These are phyloP conservation scores for Acanthurus lineatus DNA, from an alignment of 2,797 vertebrate genomes.

Conservation along the genomic window DNA sequence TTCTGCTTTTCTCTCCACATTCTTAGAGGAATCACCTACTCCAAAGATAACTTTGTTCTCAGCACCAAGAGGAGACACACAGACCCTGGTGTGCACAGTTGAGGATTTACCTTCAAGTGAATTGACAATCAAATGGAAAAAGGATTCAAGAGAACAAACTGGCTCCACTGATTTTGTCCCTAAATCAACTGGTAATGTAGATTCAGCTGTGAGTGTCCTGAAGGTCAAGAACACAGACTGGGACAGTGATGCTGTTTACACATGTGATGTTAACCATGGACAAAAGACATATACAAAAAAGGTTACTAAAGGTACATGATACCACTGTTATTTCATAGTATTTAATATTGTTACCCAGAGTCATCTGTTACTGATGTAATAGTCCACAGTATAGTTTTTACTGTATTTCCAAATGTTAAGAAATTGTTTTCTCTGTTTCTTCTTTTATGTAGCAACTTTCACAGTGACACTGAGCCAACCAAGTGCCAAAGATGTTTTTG, in stretches of 20 bases:
- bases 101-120: accelerated
- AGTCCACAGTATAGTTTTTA: not conserved
- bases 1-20: not conserved
- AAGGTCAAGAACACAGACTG: conserved; percentile 5
- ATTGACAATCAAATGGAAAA: conserved; percentile 24
- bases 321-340: not conserved
- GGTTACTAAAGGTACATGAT: conserved; percentile 21
- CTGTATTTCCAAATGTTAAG: not conserved
- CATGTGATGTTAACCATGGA: conserved; percentile 5
- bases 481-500: conserved; percentile 1
- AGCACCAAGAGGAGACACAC: not conserved
- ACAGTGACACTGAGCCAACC: conserved; percentile 11
- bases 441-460: not conserved
- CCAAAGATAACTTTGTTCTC: not conserved
- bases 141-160: not conserved
- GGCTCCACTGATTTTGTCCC: accelerated
- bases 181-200: accelerated
- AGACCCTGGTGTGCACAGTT: conserved; percentile 21
- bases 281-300: accelerated
- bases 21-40: accelerated
- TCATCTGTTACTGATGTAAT: not conserved
- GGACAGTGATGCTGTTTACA: not conserved
- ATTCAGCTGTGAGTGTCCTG: conserved; percentile 28
- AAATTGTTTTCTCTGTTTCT: not conserved
- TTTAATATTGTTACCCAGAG: not conserved